Base-by-base conservation (phyloP, 2,797 vertebrate genomes). In the Tapera naevia region DNA sequence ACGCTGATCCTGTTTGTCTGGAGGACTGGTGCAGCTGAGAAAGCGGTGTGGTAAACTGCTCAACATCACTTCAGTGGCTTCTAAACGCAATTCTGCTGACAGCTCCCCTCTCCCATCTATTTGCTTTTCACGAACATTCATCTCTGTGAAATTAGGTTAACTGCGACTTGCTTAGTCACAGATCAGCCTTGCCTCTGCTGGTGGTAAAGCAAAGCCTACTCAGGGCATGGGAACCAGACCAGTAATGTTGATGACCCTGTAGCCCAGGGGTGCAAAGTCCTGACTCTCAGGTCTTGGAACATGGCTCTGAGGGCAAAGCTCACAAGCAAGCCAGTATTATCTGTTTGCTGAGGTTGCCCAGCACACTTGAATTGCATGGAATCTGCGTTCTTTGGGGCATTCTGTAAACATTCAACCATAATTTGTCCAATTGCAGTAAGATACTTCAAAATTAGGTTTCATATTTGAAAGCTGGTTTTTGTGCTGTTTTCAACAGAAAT, bases 201-300 rank as follows among this genome's bases (percentile, higher is more conserved):
- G 17, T 19, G 25, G 50, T n/a, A 23, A 5, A 75, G 23, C 33
- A 11, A 53, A 67, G n/a, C 66, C 45, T 39, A 46, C 60, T 65
- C 30, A 1, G n/a, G 66, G 72, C 25, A 19, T 0, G 3, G 57
- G 9, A 41, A 37, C 25, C 48, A 12, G 35, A 35, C 11, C 17
- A 9, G 61, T 6, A 6, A 30, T 13, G 25, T 11, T 16, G 45
- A 33, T 18, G 33, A 57, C n/a, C 56, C 37, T 24, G 35, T 50
- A n/a, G 15, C 39, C 37, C 24, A 11, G 22, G 30, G 46, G 24
- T 24, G 25, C 37, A 4, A 13, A 35, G 17, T 10, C 48, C 61
- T 5, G 1, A 1, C 30, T 22, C 35, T 21, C 0, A 5, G 17
- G 13, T 30, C n/a, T 7, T 11, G n/a, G 37, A 53, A 11, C 57